Evolutionary conservation across 2,113 vertebrate species (phyloP).

Genomic region (Scopus umbretta): DNA sequence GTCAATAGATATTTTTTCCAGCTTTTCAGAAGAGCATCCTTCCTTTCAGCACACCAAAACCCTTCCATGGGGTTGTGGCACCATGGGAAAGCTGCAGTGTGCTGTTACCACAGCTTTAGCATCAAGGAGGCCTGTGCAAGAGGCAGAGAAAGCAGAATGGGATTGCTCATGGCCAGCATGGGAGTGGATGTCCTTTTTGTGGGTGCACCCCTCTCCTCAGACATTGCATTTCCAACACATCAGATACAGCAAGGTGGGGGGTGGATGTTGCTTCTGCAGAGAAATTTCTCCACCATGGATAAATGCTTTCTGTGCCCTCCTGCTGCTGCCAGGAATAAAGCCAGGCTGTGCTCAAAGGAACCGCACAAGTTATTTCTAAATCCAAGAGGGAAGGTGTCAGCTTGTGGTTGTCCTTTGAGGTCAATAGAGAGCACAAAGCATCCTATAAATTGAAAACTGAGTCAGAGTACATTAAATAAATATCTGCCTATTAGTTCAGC

Average conservation of each 20-base stretch:
- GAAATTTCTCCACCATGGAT: background rate
- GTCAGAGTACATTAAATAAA: background rate
- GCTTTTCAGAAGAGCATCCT: background rate
- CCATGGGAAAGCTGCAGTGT: background rate
- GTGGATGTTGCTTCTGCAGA: background rate
- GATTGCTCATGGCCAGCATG: background rate
- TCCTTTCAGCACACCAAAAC: background rate
- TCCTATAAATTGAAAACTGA: background rate
- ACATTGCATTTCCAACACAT: background rate
- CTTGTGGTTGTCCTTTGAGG: background rate
- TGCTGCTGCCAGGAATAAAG: background rate
- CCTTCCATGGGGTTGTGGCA: background rate
- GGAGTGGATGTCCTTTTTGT: background rate
- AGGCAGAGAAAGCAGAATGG: background rate
- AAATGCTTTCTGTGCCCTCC: background rate
- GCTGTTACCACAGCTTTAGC: background rate
- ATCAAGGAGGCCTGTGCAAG: background rate
- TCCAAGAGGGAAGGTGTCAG: background rate
- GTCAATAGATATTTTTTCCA: background rate
- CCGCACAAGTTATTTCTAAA: background rate
- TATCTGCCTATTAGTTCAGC: background rate
- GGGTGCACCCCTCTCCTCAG: background rate
- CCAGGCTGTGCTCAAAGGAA: background rate
- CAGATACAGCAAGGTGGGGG: fast-evolving
- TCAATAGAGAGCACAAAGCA: background rate